Conservation (phyloP, 2,113 vertebrate genomes). For the Zapus hudsonius region DNA sequence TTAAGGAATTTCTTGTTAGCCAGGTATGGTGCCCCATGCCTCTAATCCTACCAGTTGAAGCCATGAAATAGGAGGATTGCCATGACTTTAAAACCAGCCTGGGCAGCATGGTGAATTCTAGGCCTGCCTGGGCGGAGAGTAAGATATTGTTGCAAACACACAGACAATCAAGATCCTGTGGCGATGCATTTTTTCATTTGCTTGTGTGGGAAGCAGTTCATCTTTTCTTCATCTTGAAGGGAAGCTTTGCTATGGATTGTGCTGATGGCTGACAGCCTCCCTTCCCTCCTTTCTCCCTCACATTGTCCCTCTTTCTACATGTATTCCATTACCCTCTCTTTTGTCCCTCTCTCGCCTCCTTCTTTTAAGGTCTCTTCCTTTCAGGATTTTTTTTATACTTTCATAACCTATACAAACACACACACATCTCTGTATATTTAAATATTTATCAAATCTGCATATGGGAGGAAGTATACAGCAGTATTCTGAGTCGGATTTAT, state of each 20-base stretch:
- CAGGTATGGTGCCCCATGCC: too few relatives aligned
- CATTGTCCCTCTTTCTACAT: not conserved
- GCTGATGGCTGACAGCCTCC: not conserved
- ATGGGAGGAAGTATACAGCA: not conserved
- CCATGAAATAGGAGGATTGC: not conserved
- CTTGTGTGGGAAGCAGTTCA: too few relatives aligned
- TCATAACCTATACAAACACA: not conserved
- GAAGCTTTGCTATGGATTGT: not conserved
- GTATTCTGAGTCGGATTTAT: too few relatives aligned
- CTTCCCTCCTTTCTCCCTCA: not conserved
- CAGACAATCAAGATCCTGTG: not conserved
- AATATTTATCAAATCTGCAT: not conserved
- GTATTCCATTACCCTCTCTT: too few relatives aligned
- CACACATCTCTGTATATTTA: too few relatives aligned
- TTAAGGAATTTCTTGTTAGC: not conserved
- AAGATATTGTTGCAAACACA: not conserved
- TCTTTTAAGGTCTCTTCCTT: not conserved
- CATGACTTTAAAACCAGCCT: not conserved
- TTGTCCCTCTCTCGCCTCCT: not conserved
- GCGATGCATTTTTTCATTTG: not conserved
- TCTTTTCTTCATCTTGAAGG: not conserved
- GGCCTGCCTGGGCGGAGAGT: not conserved
- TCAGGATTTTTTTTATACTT: not conserved
- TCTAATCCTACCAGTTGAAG: not conserved
- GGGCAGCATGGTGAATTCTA: not conserved